These are phyloP conservation scores for Camponotus pennsylvanicus DNA, from an alignment of 1,140 invertebrate species.

Conservation along the genomic window DNA sequence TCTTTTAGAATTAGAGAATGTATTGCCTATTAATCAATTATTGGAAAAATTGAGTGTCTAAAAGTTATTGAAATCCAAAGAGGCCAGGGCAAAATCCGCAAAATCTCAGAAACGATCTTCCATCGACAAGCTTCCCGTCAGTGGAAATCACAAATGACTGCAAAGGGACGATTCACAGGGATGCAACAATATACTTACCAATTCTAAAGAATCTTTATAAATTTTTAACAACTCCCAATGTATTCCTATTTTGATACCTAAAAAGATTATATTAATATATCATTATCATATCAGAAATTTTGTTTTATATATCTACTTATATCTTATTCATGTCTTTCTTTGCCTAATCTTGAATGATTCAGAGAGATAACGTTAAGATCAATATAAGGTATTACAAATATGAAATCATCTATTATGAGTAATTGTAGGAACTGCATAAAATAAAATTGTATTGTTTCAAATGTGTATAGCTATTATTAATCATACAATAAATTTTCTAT, in stretches of 20 bases:
- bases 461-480: background rate
- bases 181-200: background rate
- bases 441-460: slow-evolving; percentile 10
- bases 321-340: slow-evolving; percentile 22
- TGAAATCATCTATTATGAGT: slow-evolving; percentile 31
- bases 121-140: too few relatives aligned
- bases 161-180: too few relatives aligned
- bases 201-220: slow-evolving; percentile 9
- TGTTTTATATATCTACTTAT: background rate
- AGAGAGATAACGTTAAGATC: slow-evolving; percentile 16
- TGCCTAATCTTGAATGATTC: slow-evolving; percentile 37
- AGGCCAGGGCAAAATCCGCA: too few relatives aligned
- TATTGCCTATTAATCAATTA: too few relatives aligned
- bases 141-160: too few relatives aligned
- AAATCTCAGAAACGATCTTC: too few relatives aligned
- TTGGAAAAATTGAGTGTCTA: too few relatives aligned
- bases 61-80: too few relatives aligned
- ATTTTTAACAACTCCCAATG: background rate
- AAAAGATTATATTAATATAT: slow-evolving; percentile 27
- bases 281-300: background rate
- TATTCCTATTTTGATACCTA: slow-evolving; percentile 11
- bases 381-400: background rate
- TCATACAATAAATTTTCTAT: background rate
- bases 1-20: too few relatives aligned
- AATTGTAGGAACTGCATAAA: background rate